Evolutionary conservation across 1,140 invertebrate species (phyloP).

Genomic region (Hylaeus volcanicus): DNA sequence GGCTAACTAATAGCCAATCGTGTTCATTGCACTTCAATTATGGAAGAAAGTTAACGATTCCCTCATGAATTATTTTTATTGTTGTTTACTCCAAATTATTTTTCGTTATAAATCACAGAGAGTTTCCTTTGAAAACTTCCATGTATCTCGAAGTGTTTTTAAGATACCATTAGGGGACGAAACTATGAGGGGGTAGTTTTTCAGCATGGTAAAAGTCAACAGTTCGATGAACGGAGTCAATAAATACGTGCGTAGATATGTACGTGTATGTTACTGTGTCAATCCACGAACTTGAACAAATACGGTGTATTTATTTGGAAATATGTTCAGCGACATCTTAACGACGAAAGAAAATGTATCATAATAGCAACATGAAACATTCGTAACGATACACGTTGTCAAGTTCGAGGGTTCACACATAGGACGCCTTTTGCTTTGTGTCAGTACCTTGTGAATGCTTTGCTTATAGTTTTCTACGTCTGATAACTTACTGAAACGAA

Average conservation of each 20-base stretch:
- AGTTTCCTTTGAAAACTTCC: too few relatives aligned
- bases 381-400: not conserved
- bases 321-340: not conserved
- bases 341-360: not conserved
- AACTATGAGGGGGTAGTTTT: not conserved
- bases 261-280: conserved; percentile 53
- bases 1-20: too few relatives aligned
- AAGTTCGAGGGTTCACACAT: conserved; percentile 51
- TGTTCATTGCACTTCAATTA: too few relatives aligned
- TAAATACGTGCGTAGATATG: conserved; percentile 30
- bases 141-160: too few relatives aligned
- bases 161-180: not conserved
- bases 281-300: conserved; percentile 43
- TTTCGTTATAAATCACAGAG: too few relatives aligned
- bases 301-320: not conserved
- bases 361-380: not conserved
- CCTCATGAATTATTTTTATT: not conserved
- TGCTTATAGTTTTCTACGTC: conserved; percentile 50
- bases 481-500: conserved; percentile 30
- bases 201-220: not conserved
- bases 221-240: conserved; percentile 30
- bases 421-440: conserved; percentile 56
- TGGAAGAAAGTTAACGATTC: too few relatives aligned
- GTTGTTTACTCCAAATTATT: too few relatives aligned
- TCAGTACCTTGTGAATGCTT: conserved; percentile 69